These are phyloP conservation scores for Drosophila aldrichi DNA, from an alignment of 2,888 invertebrate species.

Conservation along the genomic window DNA sequence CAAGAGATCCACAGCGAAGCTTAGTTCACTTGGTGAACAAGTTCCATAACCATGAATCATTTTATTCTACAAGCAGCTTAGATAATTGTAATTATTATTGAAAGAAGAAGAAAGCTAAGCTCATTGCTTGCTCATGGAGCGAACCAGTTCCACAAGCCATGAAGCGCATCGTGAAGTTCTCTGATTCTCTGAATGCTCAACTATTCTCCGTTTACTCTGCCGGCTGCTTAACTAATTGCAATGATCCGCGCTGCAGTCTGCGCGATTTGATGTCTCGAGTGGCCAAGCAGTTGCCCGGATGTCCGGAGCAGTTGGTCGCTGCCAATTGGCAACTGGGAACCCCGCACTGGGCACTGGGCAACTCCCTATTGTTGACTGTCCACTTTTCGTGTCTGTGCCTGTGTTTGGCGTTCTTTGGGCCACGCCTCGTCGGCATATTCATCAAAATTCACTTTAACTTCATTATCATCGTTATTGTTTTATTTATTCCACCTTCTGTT, in stretches of 20 bases:
- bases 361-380: constrained; percentile 58
- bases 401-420: constrained; percentile 44
- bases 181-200: neutral
- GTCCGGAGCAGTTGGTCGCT: constrained; percentile 49
- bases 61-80: neutral
- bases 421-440: constrained; percentile 82
- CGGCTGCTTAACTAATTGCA: constrained; percentile 35
- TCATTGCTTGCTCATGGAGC: neutral
- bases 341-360: constrained; percentile 14
- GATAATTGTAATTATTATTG: neutral
- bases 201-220: constrained; percentile 8
- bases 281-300: constrained; percentile 58
- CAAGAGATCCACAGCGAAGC: too few species aligned
- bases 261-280: constrained; percentile 23
- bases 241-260: constrained; percentile 32
- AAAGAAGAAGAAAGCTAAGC: neutral
- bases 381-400: constrained; percentile 28
- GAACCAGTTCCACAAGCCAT: neutral
- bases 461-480: constrained; percentile 85
- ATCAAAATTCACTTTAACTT: constrained; percentile 85
- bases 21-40: neutral
- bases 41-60: neutral
- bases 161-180: neutral
- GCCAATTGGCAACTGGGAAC: constrained; percentile 12
- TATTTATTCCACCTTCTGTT: constrained; percentile 85